Evolutionary conservation across 2,113 vertebrate species (phyloP), one percentile per base, ranked within the genome.

Genomic region (Conger conger): DNA sequence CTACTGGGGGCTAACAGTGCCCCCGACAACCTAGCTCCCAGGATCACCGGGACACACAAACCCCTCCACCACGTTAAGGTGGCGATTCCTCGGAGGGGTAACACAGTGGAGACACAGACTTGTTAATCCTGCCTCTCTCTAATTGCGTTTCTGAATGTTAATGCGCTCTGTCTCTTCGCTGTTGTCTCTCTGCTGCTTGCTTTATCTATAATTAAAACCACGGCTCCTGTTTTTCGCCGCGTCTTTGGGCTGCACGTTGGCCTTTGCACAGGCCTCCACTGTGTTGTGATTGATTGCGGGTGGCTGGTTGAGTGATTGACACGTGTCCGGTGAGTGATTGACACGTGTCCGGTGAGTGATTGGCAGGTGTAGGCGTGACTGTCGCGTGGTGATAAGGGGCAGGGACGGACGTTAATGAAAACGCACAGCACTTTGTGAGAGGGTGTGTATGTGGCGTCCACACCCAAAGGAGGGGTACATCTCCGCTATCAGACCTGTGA

Each of bases 191-290:
- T 1, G 37, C 13, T 3, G n/a, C 16, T 8, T 42, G 35, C 79
- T 40, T 53, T 30, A 20, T 35, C 81, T 63, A 30, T 83, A 68
- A 6, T 68, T 36, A 76, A n/a, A 30, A 84, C 40, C 83, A 82
- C 36, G n/a, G 76, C 27, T 45, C 3, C 54, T 83, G 78, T 77
- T 60, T 79, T 50, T 35, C 73, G 36, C 57, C 42, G 35, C 54
- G 9, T 33, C 27, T 76, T 13, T 60, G 4, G 18, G 57, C 27
- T 63, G 54, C 54, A 57, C 5, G 2, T 50, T 50, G 1, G 15
- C 45, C 11, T 50, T 50, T 50, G 11, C 45, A 50, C 11, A 13
- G 7, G 45, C 45, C 11, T 50, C 45, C 45, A 15, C 6, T 1
- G 8, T 13, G 45, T 13, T 13, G 11, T 50, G 45, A 50, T 50